A percentile compares a stretch with the other conserved stretches of the same genome.
Evolutionary conservation across 1,140 invertebrate species (phyloP).

Genomic region (Harlomillsia oculata): DNA sequence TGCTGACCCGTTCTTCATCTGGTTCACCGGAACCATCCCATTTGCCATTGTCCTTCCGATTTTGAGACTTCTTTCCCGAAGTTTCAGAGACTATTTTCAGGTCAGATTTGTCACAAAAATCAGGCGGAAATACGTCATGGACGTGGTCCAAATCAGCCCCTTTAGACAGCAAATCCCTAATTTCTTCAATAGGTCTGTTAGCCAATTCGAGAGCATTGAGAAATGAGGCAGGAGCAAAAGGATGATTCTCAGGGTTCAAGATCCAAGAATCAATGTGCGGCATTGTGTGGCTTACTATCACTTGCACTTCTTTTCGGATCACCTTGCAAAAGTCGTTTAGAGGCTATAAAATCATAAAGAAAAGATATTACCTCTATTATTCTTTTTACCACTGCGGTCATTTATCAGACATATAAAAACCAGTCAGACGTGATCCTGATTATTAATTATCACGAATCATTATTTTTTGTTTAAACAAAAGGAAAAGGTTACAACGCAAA

Average conservation of each 20-base stretch:
- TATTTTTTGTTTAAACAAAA: too few relatives aligned
- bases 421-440: too few relatives aligned
- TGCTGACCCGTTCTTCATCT: too few relatives aligned
- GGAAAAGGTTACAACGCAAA: too few relatives aligned
- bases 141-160: too few relatives aligned
- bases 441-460: too few relatives aligned
- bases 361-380: neutral
- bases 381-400: neutral
- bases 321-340: slow-evolving; percentile 19
- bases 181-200: neutral
- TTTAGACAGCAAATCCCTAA: neutral
- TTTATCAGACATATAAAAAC: neutral
- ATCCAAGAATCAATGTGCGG: slow-evolving; percentile 2
- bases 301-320: slow-evolving; percentile 1
- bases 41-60: too few relatives aligned
- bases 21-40: too few relatives aligned
- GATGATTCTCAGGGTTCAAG: slow-evolving; percentile 5
- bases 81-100: too few relatives aligned
- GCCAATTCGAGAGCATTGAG: slow-evolving; percentile 3
- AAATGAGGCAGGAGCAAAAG: neutral
- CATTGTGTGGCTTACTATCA: slow-evolving; percentile 1
- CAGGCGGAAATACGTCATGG: too few relatives aligned
- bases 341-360: slow-evolving; percentile 6
- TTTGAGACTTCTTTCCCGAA: too few relatives aligned
- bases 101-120: too few relatives aligned